A percentile compares a stretch with the other conserved stretches of the same genome.
These are phyloP conservation scores for Trididemnum miniatum DNA, from an alignment of 23 tunicate species.

Conservation along the genomic window DNA sequence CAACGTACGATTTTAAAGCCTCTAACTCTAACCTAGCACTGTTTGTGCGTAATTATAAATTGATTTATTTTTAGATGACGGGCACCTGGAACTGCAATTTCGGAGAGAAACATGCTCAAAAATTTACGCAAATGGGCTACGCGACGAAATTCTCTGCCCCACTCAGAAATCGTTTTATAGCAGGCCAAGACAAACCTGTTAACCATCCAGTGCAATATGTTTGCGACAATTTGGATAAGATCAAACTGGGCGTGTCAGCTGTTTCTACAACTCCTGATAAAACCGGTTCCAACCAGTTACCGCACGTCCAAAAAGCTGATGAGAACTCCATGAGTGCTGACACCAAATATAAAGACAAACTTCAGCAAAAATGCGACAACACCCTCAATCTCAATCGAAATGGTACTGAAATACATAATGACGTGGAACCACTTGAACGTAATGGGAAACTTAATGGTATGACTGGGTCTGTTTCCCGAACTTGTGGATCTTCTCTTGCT, in stretches of 20 bases:
- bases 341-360: not conserved
- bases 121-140: not conserved
- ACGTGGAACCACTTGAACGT: not conserved
- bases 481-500: conserved; percentile 8
- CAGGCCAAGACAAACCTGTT: not conserved
- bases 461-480: not conserved
- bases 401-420: not conserved
- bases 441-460: not conserved
- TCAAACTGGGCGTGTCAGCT: not conserved
- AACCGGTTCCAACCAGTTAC: not conserved
- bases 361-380: not conserved
- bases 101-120: no score
- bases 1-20: no score
- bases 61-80: no score
- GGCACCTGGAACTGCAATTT: no score
- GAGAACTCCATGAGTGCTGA: not conserved
- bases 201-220: not conserved
- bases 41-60: no score
- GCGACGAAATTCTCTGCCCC: not conserved
- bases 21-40: no score
- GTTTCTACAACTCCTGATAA: not conserved
- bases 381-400: not conserved
- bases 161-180: not conserved
- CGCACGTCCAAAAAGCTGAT: no score
- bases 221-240: not conserved